Conservation (phyloP, 2,888 invertebrate species). For the Erebia epiphron region DNA sequence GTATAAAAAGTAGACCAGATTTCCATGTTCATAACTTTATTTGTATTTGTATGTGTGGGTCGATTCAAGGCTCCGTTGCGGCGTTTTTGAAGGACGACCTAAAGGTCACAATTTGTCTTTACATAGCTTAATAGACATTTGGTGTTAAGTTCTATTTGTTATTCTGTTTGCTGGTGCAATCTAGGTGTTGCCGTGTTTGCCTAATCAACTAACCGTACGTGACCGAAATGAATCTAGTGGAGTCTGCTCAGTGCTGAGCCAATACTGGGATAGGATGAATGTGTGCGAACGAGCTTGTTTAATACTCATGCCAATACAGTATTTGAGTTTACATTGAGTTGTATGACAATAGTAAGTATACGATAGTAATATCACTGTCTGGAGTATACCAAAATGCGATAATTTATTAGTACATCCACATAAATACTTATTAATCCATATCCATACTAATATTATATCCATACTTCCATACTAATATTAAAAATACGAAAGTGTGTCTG, state of each 20-base stretch:
- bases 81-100: no score
- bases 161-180: conserved; percentile 33
- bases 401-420: no score
- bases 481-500: no score
- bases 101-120: conserved; percentile 27
- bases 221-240: conserved; percentile 39
- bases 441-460: no score
- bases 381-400: no score
- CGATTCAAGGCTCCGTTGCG: no score
- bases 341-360: background rate
- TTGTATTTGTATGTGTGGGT: no score
- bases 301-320: conserved; percentile 21
- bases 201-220: conserved; percentile 45
- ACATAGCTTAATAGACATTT: conserved; percentile 27
- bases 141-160: conserved; percentile 31
- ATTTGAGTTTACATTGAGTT: conserved; percentile 25
- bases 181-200: conserved; percentile 40
- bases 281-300: conserved; percentile 20
- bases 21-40: no score
- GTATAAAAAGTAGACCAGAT: no score
- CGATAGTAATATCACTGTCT: no score
- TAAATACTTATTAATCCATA: no score
- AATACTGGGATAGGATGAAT: conserved; percentile 25
- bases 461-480: no score
- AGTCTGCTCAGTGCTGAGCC: conserved; percentile 25